These are phyloP conservation scores for Chaetodon trifascialis DNA, from an alignment of 2,113 vertebrate species.

Conservation along the genomic window DNA sequence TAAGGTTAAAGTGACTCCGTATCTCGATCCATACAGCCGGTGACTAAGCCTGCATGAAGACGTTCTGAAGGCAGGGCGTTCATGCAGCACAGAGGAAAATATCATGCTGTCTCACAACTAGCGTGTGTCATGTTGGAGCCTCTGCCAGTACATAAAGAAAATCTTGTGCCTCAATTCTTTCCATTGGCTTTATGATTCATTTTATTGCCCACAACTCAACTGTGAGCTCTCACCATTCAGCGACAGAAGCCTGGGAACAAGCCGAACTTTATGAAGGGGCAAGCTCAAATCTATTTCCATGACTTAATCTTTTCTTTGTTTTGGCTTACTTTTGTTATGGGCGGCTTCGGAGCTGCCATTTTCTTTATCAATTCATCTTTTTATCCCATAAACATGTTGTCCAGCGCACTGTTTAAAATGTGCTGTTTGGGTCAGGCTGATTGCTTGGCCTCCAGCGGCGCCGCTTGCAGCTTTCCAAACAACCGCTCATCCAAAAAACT, in stretches of 20 bases:
- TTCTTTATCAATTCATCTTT: neutral
- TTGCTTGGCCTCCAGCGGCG: too few species aligned
- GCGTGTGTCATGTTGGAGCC: constrained; percentile 50
- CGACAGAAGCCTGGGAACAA: constrained; percentile 32
- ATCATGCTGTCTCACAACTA: constrained; percentile 11
- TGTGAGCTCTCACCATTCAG: constrained; percentile 2
- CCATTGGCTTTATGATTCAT: constrained; percentile 48
- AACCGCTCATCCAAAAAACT: too few species aligned
- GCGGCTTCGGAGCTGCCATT: neutral
- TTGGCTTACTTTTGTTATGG: neutral
- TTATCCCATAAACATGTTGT: neutral
- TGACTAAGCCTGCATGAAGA: constrained; percentile 49
- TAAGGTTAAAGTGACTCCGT: constrained; percentile 45
- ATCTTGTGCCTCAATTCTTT: constrained; percentile 19
- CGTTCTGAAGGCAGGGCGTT: neutral
- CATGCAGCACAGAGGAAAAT: constrained; percentile 31
- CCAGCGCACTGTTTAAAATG: too few species aligned
- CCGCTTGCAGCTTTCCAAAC: too few species aligned
- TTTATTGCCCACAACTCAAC: constrained; percentile 39
- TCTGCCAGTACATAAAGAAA: constrained; percentile 38
- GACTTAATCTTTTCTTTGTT: neutral
- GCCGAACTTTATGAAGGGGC: neutral
- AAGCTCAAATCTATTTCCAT: constrained; percentile 8
- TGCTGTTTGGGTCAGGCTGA: too few species aligned
- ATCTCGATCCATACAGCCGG: constrained; percentile 6